Evolutionary conservation across 2,888 invertebrate genomes (phyloP), one percentile per base, ranked within the genome.

Genomic region (Spilarctia lutea): DNA sequence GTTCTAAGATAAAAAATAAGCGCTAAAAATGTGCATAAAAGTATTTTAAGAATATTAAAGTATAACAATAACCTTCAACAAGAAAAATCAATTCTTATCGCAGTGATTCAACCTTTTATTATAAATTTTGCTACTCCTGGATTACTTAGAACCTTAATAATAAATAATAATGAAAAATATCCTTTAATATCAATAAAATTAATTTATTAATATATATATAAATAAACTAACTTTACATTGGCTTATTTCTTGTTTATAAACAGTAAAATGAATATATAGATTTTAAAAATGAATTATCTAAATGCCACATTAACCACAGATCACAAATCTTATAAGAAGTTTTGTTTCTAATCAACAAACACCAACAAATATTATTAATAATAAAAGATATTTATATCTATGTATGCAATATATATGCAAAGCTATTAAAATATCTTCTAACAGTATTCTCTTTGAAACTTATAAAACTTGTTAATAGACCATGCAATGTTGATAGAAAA

Each of bases 361-460:
- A 63, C 13, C 7, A 30, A 63, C 18, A 63, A 27, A 63, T 63
- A 30, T 30, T 63, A 63, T 63, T 27, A 27, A 27, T 30, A 60
- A 13, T 27, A 6, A 60, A 60, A 11, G 27, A 60, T 2, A 3
- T 27, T 60, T 60, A 13, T 11, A 20, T 20, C 20, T 52, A 16
- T 30, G 4, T n/a, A 67, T 75, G 60, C 66, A 48, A 66, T 75
- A 74, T 76, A 66, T 63, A 52, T 52, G 69, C 24, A 65, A 73
- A 63, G 45, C 75, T 73, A 74, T 79, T 79, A 68, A 6, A 63
- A 63, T 77, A 77, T 72, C 75, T 63, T 70, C 35, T 74, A 75
- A 81, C 69, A 75, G 74, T 76, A 65, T 76, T 76, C 68, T 75
- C 76, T 73, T 83, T 76, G 75, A 81, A 76, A 75, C 78, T 81